Evolutionary conservation across 1,140 invertebrate genomes (phyloP).

Genomic region (Ooceraea biroi): DNA sequence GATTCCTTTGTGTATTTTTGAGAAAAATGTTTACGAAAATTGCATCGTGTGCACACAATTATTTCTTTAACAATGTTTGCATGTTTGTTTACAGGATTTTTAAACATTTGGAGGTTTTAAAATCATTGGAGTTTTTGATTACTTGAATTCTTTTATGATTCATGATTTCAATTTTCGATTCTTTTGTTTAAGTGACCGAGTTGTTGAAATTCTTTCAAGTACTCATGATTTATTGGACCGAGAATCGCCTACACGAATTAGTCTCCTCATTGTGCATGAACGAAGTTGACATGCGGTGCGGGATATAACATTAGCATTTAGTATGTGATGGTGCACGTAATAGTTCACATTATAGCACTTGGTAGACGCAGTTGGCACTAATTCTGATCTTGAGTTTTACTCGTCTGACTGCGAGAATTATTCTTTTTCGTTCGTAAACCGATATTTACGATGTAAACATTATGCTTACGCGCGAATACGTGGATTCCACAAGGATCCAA

Average conservation of each 20-base stretch:
- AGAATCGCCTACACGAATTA: conserved; percentile 44
- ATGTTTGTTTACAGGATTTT: neutral
- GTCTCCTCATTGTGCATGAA: conserved; percentile 44
- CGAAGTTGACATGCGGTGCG: conserved; percentile 25
- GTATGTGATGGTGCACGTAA: conserved; percentile 27
- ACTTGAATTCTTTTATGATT: neutral
- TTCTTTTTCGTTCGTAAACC: neutral
- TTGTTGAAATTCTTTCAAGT: neutral
- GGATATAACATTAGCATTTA: conserved; percentile 44
- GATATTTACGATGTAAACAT: conserved; percentile 8
- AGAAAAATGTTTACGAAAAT: neutral
- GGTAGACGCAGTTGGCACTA: neutral
- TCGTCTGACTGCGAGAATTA: neutral
- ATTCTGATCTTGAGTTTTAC: conserved; percentile 1
- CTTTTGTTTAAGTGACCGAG: neutral
- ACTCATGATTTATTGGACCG: neutral
- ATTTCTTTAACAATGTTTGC: neutral
- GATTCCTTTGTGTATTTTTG: neutral
- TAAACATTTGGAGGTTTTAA: neutral
- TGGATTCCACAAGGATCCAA: too few relatives aligned
- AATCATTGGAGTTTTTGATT: neutral
- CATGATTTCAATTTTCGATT: neutral
- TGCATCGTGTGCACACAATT: neutral
- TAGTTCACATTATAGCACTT: conserved; percentile 16
- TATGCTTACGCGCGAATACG: neutral